Evolutionary conservation across 2,888 invertebrate genomes (phyloP).

Genomic region (Heliconius erato): DNA sequence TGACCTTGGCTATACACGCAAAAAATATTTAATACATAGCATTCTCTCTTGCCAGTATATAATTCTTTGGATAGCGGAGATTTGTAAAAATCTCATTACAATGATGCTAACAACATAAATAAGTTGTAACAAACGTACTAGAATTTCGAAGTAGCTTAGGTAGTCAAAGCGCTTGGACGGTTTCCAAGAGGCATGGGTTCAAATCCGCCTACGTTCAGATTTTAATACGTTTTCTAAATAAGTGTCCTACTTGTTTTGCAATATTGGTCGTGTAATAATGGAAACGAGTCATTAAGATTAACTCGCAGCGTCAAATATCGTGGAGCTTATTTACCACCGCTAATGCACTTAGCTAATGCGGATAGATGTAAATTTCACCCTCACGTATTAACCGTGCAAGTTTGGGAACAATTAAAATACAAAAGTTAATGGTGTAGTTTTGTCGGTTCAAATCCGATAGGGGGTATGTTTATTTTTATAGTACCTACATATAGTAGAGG

Average conservation of each 20-base stretch:
- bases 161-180: no score
- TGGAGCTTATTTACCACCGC: slow-evolving; percentile 67
- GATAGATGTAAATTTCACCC: slow-evolving; percentile 49
- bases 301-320: slow-evolving; percentile 65
- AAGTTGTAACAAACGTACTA: no score
- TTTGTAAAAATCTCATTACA: no score
- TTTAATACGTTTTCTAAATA: no score
- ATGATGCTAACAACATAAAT: no score
- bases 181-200: no score
- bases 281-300: slow-evolving; percentile 61
- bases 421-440: neutral
- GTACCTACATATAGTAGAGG: neutral
- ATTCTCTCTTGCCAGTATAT: no score
- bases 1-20: no score
- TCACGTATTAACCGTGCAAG: slow-evolving; percentile 3
- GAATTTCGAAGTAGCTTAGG: no score
- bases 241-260: neutral
- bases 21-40: no score
- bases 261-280: slow-evolving; percentile 52
- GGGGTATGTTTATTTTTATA: neutral
- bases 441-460: neutral
- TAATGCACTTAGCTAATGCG: slow-evolving; percentile 74
- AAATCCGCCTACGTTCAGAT: no score
- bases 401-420: slow-evolving; percentile 18
- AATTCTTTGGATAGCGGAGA: no score